Conservation (phyloP, 2,113 vertebrate genomes). For the Enhydra lutris region DNA sequence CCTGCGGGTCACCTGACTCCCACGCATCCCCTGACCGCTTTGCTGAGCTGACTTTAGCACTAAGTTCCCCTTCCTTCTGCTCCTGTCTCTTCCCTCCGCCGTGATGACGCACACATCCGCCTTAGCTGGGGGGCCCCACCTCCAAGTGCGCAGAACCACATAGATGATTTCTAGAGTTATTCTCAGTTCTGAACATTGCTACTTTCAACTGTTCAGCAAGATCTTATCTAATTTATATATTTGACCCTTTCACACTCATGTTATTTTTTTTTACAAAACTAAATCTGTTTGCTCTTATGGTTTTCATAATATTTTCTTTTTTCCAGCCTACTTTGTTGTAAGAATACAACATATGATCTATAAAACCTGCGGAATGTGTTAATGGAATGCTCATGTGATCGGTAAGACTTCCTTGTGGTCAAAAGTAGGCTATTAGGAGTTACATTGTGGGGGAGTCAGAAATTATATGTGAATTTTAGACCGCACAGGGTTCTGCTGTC, state of each 20-base stretch:
- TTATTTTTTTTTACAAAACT: background rate
- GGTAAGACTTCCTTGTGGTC: background rate
- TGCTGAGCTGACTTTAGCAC: background rate
- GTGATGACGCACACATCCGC: accelerated
- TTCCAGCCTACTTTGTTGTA: background rate
- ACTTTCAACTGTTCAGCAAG: background rate
- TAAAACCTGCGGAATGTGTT: background rate
- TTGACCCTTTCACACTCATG: background rate
- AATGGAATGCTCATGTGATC: background rate
- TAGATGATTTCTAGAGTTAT: background rate
- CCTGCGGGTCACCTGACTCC: background rate
- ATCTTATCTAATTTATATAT: background rate
- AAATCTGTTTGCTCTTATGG: background rate
- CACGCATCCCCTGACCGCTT: accelerated
- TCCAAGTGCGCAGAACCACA: background rate
- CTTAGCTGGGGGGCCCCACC: background rate
- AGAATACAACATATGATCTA: background rate
- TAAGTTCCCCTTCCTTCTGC: background rate
- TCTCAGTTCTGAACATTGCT: background rate
- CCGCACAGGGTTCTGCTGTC: background rate
- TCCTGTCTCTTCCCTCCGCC: background rate
- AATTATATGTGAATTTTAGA: background rate
- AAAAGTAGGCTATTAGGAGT: background rate
- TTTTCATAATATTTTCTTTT: background rate
- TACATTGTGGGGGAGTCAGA: background rate